A percentile compares a stretch with the other conserved stretches of the same genome.
These are phyloP conservation scores for Lontra canadensis DNA, from an alignment of 2,113 vertebrate genomes.

Conservation along the genomic window DNA sequence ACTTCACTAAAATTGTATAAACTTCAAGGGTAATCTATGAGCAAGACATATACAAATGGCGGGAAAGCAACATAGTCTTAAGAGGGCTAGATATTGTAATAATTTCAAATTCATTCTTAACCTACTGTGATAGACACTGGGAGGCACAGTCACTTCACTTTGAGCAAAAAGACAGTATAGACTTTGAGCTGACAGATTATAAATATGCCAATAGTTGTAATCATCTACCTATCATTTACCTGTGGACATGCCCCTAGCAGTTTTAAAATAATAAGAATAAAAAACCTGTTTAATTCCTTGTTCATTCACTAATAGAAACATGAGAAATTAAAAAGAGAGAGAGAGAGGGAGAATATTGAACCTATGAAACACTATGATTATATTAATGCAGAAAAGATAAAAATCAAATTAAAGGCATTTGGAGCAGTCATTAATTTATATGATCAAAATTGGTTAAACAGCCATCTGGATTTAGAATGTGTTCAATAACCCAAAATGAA, in stretches of 20 bases:
- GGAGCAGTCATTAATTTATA: not conserved
- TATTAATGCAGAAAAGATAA: not conserved
- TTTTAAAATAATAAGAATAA: not conserved
- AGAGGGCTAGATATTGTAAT: not conserved
- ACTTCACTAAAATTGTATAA: not conserved
- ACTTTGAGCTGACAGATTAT: not conserved
- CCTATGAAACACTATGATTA: not conserved
- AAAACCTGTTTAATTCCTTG: not conserved
- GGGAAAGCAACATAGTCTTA: not conserved
- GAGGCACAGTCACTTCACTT: not conserved
- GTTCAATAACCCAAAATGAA: not conserved
- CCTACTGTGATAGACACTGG: not conserved
- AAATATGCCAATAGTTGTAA: not conserved
- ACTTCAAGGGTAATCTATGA: not conserved
- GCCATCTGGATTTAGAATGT: not conserved
- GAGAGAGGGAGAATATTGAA: not conserved
- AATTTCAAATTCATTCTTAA: not conserved
- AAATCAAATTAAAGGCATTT: not conserved
- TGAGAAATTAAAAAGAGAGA: not conserved
- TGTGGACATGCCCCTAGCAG: not conserved
- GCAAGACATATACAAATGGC: not conserved
- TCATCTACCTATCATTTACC: not conserved
- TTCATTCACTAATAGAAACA: not conserved
- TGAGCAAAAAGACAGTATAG: not conserved
- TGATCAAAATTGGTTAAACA: not conserved